These are phyloP conservation scores for Urocolius indicus DNA, from an alignment of 2,113 vertebrate species.

Conservation along the genomic window DNA sequence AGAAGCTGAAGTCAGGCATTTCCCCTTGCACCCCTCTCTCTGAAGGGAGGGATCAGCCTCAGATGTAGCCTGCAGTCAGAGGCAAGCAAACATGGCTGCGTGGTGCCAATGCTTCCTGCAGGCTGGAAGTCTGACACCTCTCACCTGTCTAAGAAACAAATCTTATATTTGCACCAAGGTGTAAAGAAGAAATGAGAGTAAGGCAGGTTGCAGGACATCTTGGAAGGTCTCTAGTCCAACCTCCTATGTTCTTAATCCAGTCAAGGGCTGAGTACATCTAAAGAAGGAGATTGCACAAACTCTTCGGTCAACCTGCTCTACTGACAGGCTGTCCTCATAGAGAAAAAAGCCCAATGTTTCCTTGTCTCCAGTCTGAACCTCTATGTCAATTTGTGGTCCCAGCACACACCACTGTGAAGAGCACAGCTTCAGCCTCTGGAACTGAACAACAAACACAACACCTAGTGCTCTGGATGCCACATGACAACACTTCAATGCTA, in stretches of 20 bases:
- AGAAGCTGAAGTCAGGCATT: not conserved
- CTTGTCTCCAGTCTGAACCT: not conserved
- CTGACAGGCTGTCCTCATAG: not conserved
- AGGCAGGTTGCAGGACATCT: not conserved
- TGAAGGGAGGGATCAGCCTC: not conserved
- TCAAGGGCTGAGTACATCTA: not conserved
- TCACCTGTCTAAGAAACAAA: not conserved
- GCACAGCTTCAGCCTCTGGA: no score
- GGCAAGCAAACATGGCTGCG: rapidly evolving
- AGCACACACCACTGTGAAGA: no score
- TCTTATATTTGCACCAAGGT: not conserved
- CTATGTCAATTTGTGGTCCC: not conserved
- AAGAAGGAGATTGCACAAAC: not conserved
- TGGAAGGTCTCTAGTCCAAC: not conserved
- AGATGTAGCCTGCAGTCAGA: not conserved
- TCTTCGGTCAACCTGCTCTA: not conserved
- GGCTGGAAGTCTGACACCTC: not conserved
- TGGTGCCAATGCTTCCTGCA: not conserved
- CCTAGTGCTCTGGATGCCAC: rapidly evolving
- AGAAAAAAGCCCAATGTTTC: not conserved
- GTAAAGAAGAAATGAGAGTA: not conserved
- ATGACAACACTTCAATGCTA: not conserved
- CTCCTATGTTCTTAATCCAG: not conserved
- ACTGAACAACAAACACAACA: not conserved
- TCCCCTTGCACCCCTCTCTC: not conserved